Conservation (phyloP, 2,113 vertebrate species). For the Natator depressus region DNA sequence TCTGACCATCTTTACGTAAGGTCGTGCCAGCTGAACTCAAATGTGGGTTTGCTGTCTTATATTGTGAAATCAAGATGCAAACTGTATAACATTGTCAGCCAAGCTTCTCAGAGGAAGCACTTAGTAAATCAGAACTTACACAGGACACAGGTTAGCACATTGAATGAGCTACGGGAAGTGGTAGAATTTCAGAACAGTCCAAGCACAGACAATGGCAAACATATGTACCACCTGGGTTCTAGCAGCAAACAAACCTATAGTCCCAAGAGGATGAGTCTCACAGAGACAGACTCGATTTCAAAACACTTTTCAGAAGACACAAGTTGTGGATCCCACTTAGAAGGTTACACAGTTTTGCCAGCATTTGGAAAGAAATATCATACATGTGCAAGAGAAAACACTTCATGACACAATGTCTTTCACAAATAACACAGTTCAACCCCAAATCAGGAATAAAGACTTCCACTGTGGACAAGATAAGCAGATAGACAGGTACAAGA, state of each 20-base stretch:
- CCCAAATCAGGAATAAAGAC: background rate
- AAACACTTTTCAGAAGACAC: background rate
- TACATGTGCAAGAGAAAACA: background rate
- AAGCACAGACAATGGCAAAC: background rate
- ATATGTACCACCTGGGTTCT: background rate
- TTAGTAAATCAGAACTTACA: background rate
- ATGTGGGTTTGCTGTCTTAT: rapidly evolving
- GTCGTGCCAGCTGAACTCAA: background rate
- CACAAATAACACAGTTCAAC: background rate
- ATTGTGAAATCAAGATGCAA: background rate
- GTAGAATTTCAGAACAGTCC: background rate
- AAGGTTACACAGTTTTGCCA: background rate
- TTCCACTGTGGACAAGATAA: background rate
- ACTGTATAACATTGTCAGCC: background rate
- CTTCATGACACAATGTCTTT: background rate
- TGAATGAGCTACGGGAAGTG: background rate
- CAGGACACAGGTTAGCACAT: background rate
- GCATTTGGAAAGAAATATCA: background rate
- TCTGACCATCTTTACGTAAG: background rate
- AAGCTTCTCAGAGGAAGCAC: background rate
- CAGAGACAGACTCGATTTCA: background rate
- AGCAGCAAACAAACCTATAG: background rate
- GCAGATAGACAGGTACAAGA: background rate
- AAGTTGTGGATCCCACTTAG: background rate
- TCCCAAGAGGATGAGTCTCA: background rate